phyloP scores from a whole-genome alignment of 1,140 invertebrate species.

The Cataglyphis hispanica region DNA sequence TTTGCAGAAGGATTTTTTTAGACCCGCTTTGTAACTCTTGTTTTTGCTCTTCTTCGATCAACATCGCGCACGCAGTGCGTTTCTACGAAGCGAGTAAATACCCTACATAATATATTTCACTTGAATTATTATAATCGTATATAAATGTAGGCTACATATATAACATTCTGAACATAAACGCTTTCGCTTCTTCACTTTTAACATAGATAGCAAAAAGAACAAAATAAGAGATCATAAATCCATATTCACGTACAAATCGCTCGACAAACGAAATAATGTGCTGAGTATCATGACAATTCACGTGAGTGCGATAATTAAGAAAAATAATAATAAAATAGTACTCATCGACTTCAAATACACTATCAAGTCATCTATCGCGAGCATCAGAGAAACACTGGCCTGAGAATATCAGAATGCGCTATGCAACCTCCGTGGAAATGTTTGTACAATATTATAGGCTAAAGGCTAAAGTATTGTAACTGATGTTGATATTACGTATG shows the following conservation, averaged over 20 bases:
- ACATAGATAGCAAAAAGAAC: conserved; percentile 53
- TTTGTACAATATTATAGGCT: conserved; percentile 26
- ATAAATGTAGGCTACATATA: conserved; percentile 66
- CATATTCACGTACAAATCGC: conserved; percentile 47
- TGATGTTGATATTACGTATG: conserved; percentile 29
- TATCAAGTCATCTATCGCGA: conserved; percentile 1
- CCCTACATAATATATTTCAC: conserved; percentile 51
- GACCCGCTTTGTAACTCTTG: conserved; percentile 5
- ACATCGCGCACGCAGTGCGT: conserved; percentile 42
- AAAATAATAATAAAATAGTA: not conserved
- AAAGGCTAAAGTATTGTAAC: conserved; percentile 29
- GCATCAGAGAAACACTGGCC: conserved; percentile 53
- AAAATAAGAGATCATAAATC: conserved; percentile 68
- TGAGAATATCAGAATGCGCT: conserved; percentile 49
- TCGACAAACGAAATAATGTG: conserved; percentile 21
- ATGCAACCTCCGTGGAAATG: not conserved
- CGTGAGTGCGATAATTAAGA: not conserved
- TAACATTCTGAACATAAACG: conserved; percentile 54
- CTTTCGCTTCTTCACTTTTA: conserved; percentile 38
- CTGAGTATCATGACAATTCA: conserved; percentile 27
- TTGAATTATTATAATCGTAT: conserved; percentile 48
- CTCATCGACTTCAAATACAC: not conserved
- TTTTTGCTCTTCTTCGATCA: conserved; percentile 25
- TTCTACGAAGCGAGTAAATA: conserved; percentile 44
- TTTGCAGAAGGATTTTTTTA: conserved; percentile 56